phyloP scores from a whole-genome alignment of 2,797 vertebrate genomes.

The Crax fasciolata region DNA sequence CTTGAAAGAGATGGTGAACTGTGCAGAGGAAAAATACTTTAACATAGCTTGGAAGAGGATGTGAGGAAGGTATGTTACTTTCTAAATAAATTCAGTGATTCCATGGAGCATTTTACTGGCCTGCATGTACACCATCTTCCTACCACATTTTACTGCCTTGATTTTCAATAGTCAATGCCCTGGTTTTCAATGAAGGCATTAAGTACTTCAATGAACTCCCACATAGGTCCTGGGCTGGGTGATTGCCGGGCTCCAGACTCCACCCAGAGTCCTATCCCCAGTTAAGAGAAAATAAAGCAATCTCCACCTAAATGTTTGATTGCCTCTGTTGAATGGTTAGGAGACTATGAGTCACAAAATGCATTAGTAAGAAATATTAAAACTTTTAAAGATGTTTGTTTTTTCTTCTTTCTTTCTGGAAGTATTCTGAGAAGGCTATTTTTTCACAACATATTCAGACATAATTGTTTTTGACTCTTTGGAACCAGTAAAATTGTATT shows the following conservation, averaged over 20 bases:
- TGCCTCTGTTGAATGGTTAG: background rate
- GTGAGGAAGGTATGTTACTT: background rate
- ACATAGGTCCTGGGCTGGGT: background rate
- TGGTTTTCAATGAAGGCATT: background rate
- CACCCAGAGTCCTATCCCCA: background rate
- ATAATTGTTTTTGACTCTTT: background rate
- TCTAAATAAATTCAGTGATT: background rate
- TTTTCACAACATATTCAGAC: background rate
- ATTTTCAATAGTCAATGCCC: background rate
- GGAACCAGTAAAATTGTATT: background rate
- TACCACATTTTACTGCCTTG: fast-evolving
- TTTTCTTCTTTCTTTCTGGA: background rate
- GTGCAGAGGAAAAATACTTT: background rate
- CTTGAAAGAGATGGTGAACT: background rate
- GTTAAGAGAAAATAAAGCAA: background rate
- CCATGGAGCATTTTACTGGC: background rate
- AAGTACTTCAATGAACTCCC: background rate
- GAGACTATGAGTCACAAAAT: background rate
- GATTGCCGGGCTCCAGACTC: background rate
- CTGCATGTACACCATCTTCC: background rate
- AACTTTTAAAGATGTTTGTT: background rate
- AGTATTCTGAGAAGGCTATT: background rate
- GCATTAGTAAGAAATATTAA: background rate
- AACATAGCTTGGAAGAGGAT: background rate
- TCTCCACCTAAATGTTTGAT: background rate